phyloP scores from a whole-genome alignment of 2,113 vertebrate genomes.

The Montifringilla adamsi region DNA sequence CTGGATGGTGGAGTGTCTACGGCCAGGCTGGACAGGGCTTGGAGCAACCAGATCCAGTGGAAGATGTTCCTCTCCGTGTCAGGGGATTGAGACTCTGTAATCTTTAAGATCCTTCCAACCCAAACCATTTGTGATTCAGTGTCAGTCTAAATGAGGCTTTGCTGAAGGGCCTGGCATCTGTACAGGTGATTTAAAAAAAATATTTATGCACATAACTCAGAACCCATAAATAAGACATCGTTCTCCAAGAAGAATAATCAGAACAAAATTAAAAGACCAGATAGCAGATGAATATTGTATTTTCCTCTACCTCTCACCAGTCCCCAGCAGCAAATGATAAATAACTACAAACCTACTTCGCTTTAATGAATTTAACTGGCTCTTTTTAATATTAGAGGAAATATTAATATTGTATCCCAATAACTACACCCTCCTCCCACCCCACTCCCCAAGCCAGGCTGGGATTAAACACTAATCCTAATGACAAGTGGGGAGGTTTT shows the following conservation, averaged over 20 bases:
- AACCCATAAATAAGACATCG: slow-evolving; percentile 60
- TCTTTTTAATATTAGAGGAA: background rate
- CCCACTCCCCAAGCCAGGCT: background rate
- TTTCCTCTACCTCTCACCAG: background rate
- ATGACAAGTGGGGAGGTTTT: background rate
- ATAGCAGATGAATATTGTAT: slow-evolving; percentile 25
- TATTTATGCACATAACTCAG: slow-evolving; percentile 26
- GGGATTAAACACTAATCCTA: background rate
- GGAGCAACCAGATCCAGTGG: background rate
- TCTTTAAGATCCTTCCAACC: background rate
- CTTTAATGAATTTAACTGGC: background rate
- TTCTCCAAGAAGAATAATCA: slow-evolving; percentile 1
- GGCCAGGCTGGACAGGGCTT: background rate
- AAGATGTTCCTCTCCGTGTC: background rate
- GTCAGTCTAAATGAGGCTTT: background rate
- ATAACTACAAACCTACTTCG: background rate
- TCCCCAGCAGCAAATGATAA: slow-evolving; percentile 41
- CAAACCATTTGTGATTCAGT: background rate
- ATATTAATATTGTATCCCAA: background rate
- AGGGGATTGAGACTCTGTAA: background rate
- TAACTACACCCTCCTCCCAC: background rate
- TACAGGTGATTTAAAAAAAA: background rate
- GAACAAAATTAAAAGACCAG: slow-evolving; percentile 45
- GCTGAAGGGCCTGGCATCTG: background rate
- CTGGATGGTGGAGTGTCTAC: background rate